phyloP scores from a whole-genome alignment of 53 echinoderm and acorn worm species.

The Hippasteria phrygiana region DNA sequence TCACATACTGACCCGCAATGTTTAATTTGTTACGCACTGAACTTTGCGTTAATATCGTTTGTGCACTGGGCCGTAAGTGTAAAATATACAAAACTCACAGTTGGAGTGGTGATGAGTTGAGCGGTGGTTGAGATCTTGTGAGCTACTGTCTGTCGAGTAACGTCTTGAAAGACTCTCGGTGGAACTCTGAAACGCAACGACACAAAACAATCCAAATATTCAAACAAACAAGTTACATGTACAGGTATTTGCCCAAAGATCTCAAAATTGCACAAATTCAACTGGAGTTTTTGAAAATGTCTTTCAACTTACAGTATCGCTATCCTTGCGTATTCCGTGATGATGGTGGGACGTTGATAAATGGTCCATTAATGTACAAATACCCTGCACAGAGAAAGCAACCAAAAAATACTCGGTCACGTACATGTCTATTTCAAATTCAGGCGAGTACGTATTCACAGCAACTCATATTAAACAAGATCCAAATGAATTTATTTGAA shows the following conservation, averaged over 20 bases:
- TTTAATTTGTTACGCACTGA: too few species aligned
- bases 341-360: slow-evolving; percentile 37
- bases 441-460: too few species aligned
- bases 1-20: too few species aligned
- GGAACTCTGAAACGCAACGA: slow-evolving; percentile 59
- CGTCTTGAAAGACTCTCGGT: slow-evolving; percentile 50
- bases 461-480: too few species aligned
- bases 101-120: slow-evolving; percentile 59
- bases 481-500: not conserved
- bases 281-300: too few species aligned
- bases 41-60: too few species aligned
- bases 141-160: slow-evolving; percentile 74
- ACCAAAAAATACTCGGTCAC: not conserved
- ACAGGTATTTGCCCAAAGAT: too few species aligned
- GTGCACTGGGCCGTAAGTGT: too few species aligned
- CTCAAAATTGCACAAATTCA: too few species aligned
- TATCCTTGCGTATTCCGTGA: slow-evolving; percentile 48
- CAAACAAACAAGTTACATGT: too few species aligned
- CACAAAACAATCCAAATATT: slow-evolving; percentile 23
- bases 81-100: slow-evolving; percentile 2
- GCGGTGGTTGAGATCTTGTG: slow-evolving; percentile 54
- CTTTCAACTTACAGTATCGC: slow-evolving; percentile 67
- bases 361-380: slow-evolving; percentile 76
- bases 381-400: slow-evolving; percentile 60
- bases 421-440: not conserved